Percentiles rank a stretch among this genome's conserved stretches.
Evolutionary conservation across 2,888 invertebrate species (phyloP).

Genomic region (Adelphocoris suturalis): DNA sequence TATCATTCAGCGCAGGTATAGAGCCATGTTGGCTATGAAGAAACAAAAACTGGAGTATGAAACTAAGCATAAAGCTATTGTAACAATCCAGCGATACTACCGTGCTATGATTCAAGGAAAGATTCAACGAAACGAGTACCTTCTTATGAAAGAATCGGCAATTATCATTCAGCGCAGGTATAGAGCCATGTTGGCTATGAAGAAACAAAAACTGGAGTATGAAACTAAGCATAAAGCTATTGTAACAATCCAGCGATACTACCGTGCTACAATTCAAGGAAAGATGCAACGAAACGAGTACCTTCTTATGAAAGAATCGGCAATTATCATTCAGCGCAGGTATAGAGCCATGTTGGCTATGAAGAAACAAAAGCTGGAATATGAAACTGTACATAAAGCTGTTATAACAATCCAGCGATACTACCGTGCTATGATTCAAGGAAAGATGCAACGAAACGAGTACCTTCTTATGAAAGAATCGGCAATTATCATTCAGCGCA

Average conservation of each 20-base stretch:
- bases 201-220: conserved; percentile 75
- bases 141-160: conserved; percentile 29
- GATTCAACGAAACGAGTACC: conserved; percentile 75
- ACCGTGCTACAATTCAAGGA: conserved; percentile 77
- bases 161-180: conserved; percentile 56
- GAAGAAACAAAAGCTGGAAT: background rate
- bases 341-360: conserved; percentile 78
- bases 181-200: conserved; percentile 78
- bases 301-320: conserved; percentile 78
- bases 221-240: conserved; percentile 30
- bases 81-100: conserved; percentile 47
- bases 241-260: conserved; percentile 68
- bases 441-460: conserved; percentile 76
- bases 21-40: conserved; percentile 73
- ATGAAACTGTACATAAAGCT: background rate
- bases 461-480: background rate
- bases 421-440: conserved; percentile 76
- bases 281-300: conserved; percentile 78
- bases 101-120: conserved; percentile 23
- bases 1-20: conserved; percentile 78
- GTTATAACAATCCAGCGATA: conserved; percentile 51
- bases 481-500: conserved; percentile 35
- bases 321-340: conserved; percentile 80
- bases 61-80: background rate
- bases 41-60: background rate